Base-by-base conservation (phyloP, 2,797 vertebrate genomes). In the Emys orbicularis region DNA sequence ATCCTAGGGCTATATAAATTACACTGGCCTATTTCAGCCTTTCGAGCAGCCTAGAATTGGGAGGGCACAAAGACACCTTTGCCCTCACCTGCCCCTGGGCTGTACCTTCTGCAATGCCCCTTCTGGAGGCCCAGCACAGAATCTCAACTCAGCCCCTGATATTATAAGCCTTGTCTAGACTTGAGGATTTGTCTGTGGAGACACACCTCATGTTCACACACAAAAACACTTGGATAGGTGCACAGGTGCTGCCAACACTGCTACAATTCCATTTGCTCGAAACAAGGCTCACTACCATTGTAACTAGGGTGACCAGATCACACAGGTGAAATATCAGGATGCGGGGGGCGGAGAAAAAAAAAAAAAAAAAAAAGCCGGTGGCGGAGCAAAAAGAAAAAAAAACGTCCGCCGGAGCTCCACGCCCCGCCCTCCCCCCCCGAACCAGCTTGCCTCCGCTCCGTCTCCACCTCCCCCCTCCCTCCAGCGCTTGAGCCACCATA, bases 131-230 rank as follows among this genome's bases (percentile, higher is more conserved):
- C 13, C 7, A 61, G 31, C 31, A 61, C 13, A 54, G 41, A 91
- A 88, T 7, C 29, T 37, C 47, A 53, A 29, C 56, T 83, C 44
- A 65, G 76, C 76, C 79, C 29, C 41, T 34, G 31, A 61, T 61
- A 18, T 18, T 34, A 61, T 8, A n/a, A 34, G 31, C 31, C 31
- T 8, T 61, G 59, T 34, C 59, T 34, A 61, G 29, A 16, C 6
- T 34, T 18, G 3, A 90, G 77, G 34, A n/a, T 25, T 2, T 65
- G n/a, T n/a, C 8, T 34, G 31, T 61, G 59, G 59, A 16, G 31
- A 11, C 7, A 74, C 53, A 87, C 92, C 5, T 8, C 0, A 0
- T 27, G 13, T 72, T 86, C 23, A 89, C n/a, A 10, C 44, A 15
- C 89, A 10, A 77, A 89, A 90, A 90, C 5, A 50, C 8, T 2